Evolutionary conservation across 2,113 vertebrate species (phyloP).

Genomic region (Festucalex cinctus): DNA sequence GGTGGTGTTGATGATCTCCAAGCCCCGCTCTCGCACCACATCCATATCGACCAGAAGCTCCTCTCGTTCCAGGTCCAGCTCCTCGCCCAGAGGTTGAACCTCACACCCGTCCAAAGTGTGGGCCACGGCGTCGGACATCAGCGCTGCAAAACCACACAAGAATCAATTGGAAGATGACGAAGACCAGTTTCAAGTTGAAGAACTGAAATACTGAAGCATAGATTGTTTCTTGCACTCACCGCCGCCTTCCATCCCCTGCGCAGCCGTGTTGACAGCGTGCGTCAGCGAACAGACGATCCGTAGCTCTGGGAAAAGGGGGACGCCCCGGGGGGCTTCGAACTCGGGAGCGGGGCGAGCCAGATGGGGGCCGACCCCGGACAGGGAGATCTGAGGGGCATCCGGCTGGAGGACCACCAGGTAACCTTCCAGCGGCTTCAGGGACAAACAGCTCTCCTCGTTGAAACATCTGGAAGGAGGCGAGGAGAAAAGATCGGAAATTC

Average conservation of each 20-base stretch:
- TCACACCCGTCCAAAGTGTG: conserved; percentile 96
- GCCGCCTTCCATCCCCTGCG: conserved; percentile 79
- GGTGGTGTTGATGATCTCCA: conserved; percentile 92
- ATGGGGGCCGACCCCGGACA: conserved; percentile 86
- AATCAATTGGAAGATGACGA: neutral
- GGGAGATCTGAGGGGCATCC: conserved; percentile 91
- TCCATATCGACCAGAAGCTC: conserved; percentile 86
- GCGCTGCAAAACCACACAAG: conserved; percentile 55
- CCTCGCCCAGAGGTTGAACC: conserved; percentile 89
- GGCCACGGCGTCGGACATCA: conserved; percentile 94
- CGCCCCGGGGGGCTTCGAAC: conserved; percentile 83
- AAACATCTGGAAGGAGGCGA: conserved; percentile 80
- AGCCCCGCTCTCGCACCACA: conserved; percentile 82
- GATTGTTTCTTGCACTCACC: conserved; percentile 48
- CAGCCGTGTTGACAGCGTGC: conserved; percentile 79
- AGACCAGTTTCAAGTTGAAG: neutral
- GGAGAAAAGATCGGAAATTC: neutral
- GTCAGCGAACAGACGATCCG: conserved; percentile 92
- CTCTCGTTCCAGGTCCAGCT: conserved; percentile 87
- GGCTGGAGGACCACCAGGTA: conserved; percentile 96
- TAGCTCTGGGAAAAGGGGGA: conserved; percentile 89
- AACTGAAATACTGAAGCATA: too few relatives aligned
- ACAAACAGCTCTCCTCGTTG: conserved; percentile 93
- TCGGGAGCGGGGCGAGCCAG: conserved; percentile 86
- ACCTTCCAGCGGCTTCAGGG: conserved; percentile 90